Evolutionary conservation across 2,888 invertebrate genomes (phyloP), one percentile per base, ranked within the genome.

Genomic region (Phalera bucephala): DNA sequence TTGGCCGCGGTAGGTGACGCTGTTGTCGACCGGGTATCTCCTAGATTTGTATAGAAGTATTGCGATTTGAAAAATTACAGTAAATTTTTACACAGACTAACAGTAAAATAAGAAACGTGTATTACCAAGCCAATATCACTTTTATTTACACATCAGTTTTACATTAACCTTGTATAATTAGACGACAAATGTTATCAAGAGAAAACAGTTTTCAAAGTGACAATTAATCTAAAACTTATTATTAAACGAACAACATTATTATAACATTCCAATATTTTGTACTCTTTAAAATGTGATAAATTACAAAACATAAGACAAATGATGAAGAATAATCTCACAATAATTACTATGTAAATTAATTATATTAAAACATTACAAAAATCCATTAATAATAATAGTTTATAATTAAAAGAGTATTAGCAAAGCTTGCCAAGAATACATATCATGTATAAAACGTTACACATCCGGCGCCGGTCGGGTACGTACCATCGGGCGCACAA

Each of bases 221-320:
- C 42, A 76, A 82, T 83, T 86, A 87, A 66, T 86, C 85, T 86
- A 87, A 86, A 87, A 85, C 84, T 82, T 84, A 86, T 48, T 64
- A 80, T 80, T 82, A 86, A 68, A 72, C 68, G 80, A 88, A 86
- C 85, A 88, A 88, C 82, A 84, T 84, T 84, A 83, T 77, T 66
- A 84, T 86, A 88, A 88, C 88, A 84, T 85, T 84, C 86, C 84
- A 84, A 88, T 87, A 88, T 82, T 87, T 88, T 86, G 85, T 88
- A 87, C 87, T 87, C 86, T 87, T 82, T 86, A 86, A 87, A 87
- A 86, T 85, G 85, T 83, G 83, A 87, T 87, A 88, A 88, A 87
- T 87, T 86, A 88, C 84, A 86, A 88, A 87, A 85, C 81, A 78
- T 70, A 75, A 65, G 81, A 80, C 78, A 79, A 61, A 69, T 70